Conservation (phyloP, 2,797 vertebrate genomes). For the Heliangelus exortis region DNA sequence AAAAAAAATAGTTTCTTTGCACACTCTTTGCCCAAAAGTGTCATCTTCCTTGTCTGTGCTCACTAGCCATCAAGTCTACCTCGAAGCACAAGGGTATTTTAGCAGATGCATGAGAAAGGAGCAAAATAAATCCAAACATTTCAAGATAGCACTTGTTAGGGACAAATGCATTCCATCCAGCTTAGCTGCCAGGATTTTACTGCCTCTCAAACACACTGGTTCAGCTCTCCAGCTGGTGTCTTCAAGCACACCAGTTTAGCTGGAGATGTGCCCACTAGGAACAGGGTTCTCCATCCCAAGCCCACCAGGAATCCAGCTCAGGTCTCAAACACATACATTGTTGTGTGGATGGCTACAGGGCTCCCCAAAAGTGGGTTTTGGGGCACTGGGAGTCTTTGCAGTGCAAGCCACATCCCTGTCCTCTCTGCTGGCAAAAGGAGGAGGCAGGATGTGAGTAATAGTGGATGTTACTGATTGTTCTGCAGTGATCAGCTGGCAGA, state of each 20-base stretch:
- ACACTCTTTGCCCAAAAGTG: neutral
- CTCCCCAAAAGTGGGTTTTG: neutral
- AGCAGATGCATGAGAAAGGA: neutral
- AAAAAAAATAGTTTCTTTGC: neutral
- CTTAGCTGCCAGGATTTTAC: neutral
- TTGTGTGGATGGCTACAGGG: neutral
- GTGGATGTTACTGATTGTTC: neutral
- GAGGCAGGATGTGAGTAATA: neutral
- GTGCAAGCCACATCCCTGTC: rapidly evolving
- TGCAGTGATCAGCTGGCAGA: neutral
- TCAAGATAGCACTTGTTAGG: neutral
- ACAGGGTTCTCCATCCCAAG: neutral
- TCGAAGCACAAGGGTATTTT: neutral
- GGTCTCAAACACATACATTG: neutral
- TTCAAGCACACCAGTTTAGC: neutral
- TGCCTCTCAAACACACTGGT: neutral
- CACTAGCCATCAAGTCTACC: neutral
- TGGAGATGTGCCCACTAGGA: rapidly evolving
- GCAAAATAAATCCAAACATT: neutral
- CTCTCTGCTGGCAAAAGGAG: rapidly evolving
- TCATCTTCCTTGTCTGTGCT: neutral
- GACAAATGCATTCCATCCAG: neutral
- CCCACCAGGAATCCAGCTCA: neutral
- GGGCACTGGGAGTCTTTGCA: neutral
- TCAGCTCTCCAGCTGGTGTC: neutral